phyloP scores from a whole-genome alignment of 2,113 vertebrate genomes.

The Odocoileus virginianus region DNA sequence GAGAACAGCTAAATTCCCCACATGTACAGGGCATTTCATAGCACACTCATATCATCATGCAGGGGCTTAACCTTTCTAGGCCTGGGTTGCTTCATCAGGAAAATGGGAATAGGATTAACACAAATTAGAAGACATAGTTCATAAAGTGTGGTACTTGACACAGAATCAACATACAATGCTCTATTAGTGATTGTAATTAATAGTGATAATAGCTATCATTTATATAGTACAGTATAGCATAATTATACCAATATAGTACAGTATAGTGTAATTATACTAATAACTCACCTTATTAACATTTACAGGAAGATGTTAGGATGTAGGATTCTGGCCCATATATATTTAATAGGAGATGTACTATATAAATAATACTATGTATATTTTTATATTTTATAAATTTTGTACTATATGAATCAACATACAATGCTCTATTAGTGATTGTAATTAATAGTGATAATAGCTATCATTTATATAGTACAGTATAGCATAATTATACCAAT shows the following conservation, averaged over 20 bases:
- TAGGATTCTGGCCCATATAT: background rate
- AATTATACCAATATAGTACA: background rate
- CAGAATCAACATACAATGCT: background rate
- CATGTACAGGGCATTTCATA: background rate
- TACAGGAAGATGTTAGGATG: background rate
- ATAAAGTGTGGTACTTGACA: background rate
- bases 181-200: background rate
- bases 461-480: background rate
- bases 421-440: background rate
- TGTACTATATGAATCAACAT: no score
- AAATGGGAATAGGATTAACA: background rate
- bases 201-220: background rate
- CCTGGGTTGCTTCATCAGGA: background rate
- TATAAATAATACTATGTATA: background rate
- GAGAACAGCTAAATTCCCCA: background rate
- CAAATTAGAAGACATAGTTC: background rate
- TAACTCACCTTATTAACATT: slow-evolving; percentile 7
- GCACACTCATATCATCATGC: background rate
- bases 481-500: background rate
- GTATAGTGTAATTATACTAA: background rate
- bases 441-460: background rate
- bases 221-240: background rate
- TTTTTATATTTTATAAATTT: background rate
- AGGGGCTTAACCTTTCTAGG: background rate
- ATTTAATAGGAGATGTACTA: background rate